Evolutionary conservation across 2,888 invertebrate species (phyloP).

Genomic region (Eupithecia exiguata): DNA sequence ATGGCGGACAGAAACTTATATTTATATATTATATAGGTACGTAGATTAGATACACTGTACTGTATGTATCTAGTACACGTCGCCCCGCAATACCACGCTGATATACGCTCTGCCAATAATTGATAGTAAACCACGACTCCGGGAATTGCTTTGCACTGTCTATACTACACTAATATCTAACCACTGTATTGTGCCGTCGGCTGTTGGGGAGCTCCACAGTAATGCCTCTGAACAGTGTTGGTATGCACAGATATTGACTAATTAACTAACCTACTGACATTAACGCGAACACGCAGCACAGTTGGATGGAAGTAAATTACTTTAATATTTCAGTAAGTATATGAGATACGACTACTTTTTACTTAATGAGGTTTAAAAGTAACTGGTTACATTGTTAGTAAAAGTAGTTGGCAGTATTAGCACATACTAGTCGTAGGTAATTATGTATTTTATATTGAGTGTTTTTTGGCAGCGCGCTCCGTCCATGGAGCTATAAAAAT

Average conservation of each 20-base stretch:
- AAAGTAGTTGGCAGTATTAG: not conserved
- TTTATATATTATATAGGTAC: no score
- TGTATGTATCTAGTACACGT: no score
- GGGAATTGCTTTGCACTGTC: conserved; percentile 7
- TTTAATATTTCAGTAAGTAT: no score
- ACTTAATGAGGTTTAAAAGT: no score
- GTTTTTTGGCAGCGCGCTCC: not conserved
- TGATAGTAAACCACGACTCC: conserved; percentile 2
- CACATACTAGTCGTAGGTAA: not conserved
- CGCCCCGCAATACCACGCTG: not conserved
- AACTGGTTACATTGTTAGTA: not conserved
- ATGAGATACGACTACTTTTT: no score
- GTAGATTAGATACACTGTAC: no score
- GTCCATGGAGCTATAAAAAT: not conserved
- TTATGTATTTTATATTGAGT: conserved; percentile 7
- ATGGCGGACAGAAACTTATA: no score
- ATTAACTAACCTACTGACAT: not conserved
- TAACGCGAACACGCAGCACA: not conserved
- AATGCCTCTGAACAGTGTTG: not conserved
- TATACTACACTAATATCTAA: not conserved
- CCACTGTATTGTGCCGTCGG: not conserved
- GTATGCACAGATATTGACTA: not conserved
- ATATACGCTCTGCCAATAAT: conserved; percentile 3
- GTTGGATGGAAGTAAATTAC: no score
- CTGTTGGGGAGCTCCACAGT: not conserved